Base-by-base conservation (phyloP, 2,888 invertebrate species). In the Rhorus exstirpatorius region DNA sequence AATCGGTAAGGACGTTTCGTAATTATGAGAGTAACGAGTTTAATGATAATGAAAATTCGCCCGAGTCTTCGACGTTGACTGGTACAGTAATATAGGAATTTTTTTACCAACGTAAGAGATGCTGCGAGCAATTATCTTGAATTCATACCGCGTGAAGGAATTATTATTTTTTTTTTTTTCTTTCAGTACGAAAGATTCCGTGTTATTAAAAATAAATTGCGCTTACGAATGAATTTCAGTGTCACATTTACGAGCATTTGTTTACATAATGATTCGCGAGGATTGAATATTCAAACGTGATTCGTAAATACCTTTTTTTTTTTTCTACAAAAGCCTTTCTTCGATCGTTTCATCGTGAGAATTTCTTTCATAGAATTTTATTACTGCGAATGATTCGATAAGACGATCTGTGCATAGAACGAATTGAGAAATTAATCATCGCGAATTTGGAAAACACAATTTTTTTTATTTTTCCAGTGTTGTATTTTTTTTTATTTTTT, bases 31-130 rank as follows among this genome's bases (percentile, higher is more conserved):
- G 14, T 35, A 6, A 19, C 10, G 31, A 53, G 4, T 55, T 71
- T 14, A 14, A 3, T 67, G 58, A 60, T 55, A 60, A 67, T 71
- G 38, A 65, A 58, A 51, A 26, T 10, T 70, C 55, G 12, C 44
- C 14, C 41, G 44, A 10, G 31, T 1, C n/a, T 10, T 51, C 31
- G 3, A n/a, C 26, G 49, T 51, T 21, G 38, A 65, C 72, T 60
- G 35, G 49, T 24, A n/a, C 12, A 58, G 58, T 65, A 71, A 55
- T 49, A 24, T 38, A 6, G 26, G 31, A 58, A 67, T 78, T 44
- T 58, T 60, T 58, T 21, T 6, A 31, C 31, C 49, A 72, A 72
- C 7, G 51, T 71, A 21, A 44, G 10, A 24, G 24, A 0, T 10
- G 21, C 35, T n/a, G 21, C 53, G 51, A 38, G 38, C 68, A 53